Conservation (phyloP, 92 coral and sea anemone species). For the Montipora capitata region DNA sequence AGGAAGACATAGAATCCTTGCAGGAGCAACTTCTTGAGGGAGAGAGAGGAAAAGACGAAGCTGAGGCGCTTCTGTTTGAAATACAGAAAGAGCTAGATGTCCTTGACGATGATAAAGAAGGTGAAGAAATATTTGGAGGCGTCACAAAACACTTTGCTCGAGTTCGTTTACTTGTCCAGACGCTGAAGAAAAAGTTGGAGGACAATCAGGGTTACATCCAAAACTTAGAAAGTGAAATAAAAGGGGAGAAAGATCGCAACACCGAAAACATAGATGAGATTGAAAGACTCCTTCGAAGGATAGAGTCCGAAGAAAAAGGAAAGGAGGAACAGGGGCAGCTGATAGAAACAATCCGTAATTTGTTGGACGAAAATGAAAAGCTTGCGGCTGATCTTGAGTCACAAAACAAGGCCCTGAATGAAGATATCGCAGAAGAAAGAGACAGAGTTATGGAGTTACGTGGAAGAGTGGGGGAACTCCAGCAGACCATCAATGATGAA, state of each 20-base stretch:
- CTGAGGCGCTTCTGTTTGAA: slow-evolving; percentile 38
- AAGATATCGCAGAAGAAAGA: slow-evolving; percentile 76
- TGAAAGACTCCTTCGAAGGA: slow-evolving; percentile 63
- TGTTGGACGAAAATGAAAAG: slow-evolving; percentile 90
- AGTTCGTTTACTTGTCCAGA: slow-evolving; percentile 33
- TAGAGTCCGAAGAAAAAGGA: slow-evolving; percentile 76
- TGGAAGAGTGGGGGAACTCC: slow-evolving; percentile 74
- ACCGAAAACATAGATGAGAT: slow-evolving; percentile 78
- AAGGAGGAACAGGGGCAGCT: slow-evolving; percentile 77
- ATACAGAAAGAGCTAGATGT: slow-evolving; percentile 11
- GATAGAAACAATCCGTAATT: slow-evolving; percentile 69
- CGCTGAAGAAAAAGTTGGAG: slow-evolving; percentile 81
- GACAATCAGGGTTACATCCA: slow-evolving; percentile 62
- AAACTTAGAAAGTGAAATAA: slow-evolving; percentile 78
- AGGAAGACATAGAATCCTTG: slow-evolving; percentile 28
- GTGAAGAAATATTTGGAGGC: slow-evolving; percentile 5
- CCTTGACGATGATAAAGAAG: slow-evolving; percentile 21
- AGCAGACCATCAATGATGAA: slow-evolving; percentile 77
- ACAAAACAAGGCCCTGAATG: slow-evolving; percentile 75
- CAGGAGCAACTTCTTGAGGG: slow-evolving; percentile 24
- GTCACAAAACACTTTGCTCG: background rate
- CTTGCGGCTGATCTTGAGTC: slow-evolving; percentile 80
- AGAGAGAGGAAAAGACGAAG: slow-evolving; percentile 37
- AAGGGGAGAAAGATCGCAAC: slow-evolving; percentile 70
- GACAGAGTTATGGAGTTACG: slow-evolving; percentile 75